Conservation (phyloP, 1,140 invertebrate species). For the Scaptomyza pallida region DNA sequence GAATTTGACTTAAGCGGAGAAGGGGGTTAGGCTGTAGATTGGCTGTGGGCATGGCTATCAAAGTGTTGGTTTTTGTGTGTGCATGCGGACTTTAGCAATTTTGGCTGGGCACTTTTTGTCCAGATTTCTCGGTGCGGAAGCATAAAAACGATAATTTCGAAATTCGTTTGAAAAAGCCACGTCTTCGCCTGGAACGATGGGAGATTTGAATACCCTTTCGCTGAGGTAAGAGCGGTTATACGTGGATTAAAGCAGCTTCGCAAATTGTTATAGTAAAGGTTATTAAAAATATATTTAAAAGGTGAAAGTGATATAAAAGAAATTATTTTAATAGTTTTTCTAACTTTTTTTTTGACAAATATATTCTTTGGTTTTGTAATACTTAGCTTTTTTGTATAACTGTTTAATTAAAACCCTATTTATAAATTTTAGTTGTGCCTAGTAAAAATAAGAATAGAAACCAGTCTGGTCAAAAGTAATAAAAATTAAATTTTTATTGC, state of each 20-base stretch:
- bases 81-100: conserved; percentile 62
- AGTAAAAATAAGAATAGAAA: background rate
- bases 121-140: conserved; percentile 47
- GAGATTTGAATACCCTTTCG: conserved; percentile 3
- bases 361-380: too few relatives aligned
- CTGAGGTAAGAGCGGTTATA: background rate
- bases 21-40: background rate
- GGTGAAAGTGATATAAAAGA: too few relatives aligned
- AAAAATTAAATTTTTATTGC: conserved; percentile 4
- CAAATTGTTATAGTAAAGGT: background rate
- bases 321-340: too few relatives aligned
- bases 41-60: conserved; percentile 12
- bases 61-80: conserved; percentile 53
- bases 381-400: too few relatives aligned
- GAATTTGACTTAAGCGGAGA: conserved; percentile 5
- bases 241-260: background rate
- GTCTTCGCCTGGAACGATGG: conserved; percentile 30
- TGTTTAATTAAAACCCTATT: too few relatives aligned
- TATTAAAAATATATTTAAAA: too few relatives aligned
- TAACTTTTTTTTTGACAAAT: too few relatives aligned
- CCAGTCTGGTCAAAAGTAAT: background rate
- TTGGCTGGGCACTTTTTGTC: conserved; percentile 48
- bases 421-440: too few relatives aligned
- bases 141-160: conserved; percentile 73
- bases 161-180: conserved; percentile 64